phyloP scores from a whole-genome alignment of 2,113 vertebrate species.

The Thalassarche chlororhynchos region DNA sequence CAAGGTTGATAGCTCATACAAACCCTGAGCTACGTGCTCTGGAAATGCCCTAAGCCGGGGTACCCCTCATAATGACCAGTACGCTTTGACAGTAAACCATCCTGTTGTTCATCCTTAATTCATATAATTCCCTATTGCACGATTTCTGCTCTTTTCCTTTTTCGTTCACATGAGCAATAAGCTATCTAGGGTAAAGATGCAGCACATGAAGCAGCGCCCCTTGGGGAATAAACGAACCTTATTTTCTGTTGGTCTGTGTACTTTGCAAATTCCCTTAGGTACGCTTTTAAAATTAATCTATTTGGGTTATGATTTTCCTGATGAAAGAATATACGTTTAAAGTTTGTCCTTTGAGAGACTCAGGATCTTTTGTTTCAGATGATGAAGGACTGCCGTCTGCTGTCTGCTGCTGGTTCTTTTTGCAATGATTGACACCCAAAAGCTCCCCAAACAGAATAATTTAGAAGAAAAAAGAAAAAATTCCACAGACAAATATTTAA shows the following conservation, averaged over 20 bases:
- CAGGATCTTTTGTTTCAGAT: not conserved
- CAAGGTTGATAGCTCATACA: not conserved
- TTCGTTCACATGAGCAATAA: not conserved
- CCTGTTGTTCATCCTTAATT: not conserved
- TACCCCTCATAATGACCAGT: not conserved
- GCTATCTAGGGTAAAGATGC: not conserved
- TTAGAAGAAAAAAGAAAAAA: not conserved
- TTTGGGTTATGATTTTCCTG: conserved; percentile 19
- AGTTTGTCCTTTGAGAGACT: not conserved
- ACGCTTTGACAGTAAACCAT: not conserved
- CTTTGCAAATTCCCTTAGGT: not conserved
- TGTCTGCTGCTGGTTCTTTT: not conserved
- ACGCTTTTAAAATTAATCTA: conserved; percentile 19
- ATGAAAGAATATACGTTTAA: not conserved
- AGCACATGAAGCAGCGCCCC: not conserved
- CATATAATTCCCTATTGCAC: not conserved
- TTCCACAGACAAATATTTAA: not conserved
- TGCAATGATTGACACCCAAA: not conserved
- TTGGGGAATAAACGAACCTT: not conserved
- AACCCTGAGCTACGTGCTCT: not conserved
- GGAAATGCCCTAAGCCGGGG: not conserved
- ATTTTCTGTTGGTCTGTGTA: not conserved
- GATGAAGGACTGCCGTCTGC: not conserved
- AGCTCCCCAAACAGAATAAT: not conserved
- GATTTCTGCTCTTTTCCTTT: not conserved